Conservation (phyloP, 2,797 vertebrate genomes). For the Taenioides sp. region DNA sequence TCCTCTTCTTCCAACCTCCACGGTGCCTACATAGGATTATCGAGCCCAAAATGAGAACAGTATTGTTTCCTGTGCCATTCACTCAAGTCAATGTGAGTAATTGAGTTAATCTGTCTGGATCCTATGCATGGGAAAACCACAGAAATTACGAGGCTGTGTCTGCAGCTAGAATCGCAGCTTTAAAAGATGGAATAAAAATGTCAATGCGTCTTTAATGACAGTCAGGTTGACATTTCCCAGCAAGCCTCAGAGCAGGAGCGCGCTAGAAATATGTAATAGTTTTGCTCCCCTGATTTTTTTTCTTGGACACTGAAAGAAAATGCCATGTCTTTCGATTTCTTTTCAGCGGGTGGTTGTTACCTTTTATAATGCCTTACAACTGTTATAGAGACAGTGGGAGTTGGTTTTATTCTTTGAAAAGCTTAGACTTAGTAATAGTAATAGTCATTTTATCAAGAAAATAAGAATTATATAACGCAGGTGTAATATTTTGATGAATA, state of each 20-base stretch:
- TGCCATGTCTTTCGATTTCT: constrained; percentile 44
- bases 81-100: constrained; percentile 71
- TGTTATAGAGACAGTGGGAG: not conserved
- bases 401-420: no score
- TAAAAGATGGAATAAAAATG: constrained; percentile 72
- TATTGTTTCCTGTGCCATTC: constrained; percentile 71
- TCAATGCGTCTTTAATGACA: constrained; percentile 69
- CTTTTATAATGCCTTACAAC: constrained; percentile 15
- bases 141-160: constrained; percentile 59
- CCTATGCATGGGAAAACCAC: constrained; percentile 52
- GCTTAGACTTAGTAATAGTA: no score
- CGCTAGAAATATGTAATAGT: constrained; percentile 21
- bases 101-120: constrained; percentile 72
- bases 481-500: no score
- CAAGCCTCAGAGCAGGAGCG: constrained; percentile 50
- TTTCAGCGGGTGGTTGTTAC: constrained; percentile 17
- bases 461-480: no score
- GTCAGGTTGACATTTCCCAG: constrained; percentile 68
- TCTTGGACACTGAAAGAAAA: constrained; percentile 35
- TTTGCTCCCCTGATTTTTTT: constrained; percentile 3
- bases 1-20: constrained; percentile 9
- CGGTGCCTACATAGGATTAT: constrained; percentile 57
- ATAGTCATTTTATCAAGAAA: no score
- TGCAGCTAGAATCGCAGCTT: constrained; percentile 65
- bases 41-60: constrained; percentile 66